Base-by-base conservation (phyloP, 2,797 vertebrate species). In the Eutrigla gurnardus region DNA sequence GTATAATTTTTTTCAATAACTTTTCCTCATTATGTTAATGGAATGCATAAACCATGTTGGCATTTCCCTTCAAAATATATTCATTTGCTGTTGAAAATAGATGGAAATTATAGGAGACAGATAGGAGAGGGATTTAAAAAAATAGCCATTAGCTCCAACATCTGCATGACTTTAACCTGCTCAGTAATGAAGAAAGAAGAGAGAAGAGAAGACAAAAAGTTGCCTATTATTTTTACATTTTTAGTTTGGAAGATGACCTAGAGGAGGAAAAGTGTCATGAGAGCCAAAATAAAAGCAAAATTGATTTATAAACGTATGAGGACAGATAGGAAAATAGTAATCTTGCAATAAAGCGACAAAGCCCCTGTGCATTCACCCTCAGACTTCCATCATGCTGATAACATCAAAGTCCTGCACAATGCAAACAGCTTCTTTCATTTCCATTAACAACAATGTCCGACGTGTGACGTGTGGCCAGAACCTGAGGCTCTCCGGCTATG, bases 351-450 rank as follows among this genome's bases (percentile, higher is more conserved):
- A 32, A 53, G 50, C 50, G 33, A 50, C 11, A 18, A n/a, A 33
- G 33, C 3, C 40, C 6, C 0, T 25, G 68, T 50, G 43, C 69
- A 47, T 18, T 1, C 6, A 47, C 7, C 33, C 11, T 67, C 42
- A 73, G 25, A 12, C 66, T 25, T 43, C 66, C 74, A 82, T 84
- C 73, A 50, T 2, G 9, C 1, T 54, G 66, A 79, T 82, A 70
- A 65, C 65, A 61, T 15, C 11, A 5, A 57, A 63, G 72, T 67
- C 65, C 59, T 37, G 53, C 60, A 64, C 60, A 81, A 63, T 45
- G 5, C 62, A 77, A 72, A 77, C 45, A 43, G 53, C 33, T 66
- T 61, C 77, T 80, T 87, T 78, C 14, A 87, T 83, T 79, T 77
- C 62, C 55, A 82, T 88, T 73, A 73, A 11, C 52, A 80, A 78